Evolutionary conservation across 2,797 vertebrate genomes (phyloP).

Genomic region (Catostomus latipinnis): DNA sequence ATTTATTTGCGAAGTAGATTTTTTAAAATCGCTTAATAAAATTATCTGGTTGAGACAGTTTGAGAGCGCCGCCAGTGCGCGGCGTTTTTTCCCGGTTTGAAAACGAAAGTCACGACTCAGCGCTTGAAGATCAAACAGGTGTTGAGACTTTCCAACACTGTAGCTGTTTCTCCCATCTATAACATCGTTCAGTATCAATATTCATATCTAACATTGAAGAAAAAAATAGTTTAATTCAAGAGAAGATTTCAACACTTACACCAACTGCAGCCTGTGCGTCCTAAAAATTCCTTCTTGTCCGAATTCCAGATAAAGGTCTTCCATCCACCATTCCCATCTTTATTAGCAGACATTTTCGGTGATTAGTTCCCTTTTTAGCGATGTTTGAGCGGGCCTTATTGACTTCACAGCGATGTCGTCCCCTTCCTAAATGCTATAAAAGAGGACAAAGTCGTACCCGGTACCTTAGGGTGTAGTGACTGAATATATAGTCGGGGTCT

Average conservation of each 20-base stretch:
- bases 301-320: slow-evolving; percentile 95
- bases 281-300: slow-evolving; percentile 92
- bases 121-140: slow-evolving; percentile 77
- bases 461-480: slow-evolving; percentile 70
- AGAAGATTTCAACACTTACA: slow-evolving; percentile 80
- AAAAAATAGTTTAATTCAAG: slow-evolving; percentile 19
- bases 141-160: slow-evolving; percentile 60
- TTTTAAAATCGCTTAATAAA: background rate
- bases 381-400: slow-evolving; percentile 21
- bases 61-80: background rate
- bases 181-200: background rate
- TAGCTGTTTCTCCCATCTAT: background rate
- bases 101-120: slow-evolving; percentile 74
- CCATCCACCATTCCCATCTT: slow-evolving; percentile 91
- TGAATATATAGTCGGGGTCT: slow-evolving; percentile 70
- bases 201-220: background rate
- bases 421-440: slow-evolving; percentile 60
- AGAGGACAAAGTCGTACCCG: slow-evolving; percentile 76
- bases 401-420: slow-evolving; percentile 60
- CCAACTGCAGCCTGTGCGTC: slow-evolving; percentile 93
- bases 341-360: slow-evolving; percentile 87
- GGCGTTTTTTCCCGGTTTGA: slow-evolving; percentile 50
- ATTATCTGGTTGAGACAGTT: background rate
- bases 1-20: background rate
- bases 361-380: slow-evolving; percentile 55